Conservation (phyloP, 2,113 vertebrate species). For the Megaceryle maxima region DNA sequence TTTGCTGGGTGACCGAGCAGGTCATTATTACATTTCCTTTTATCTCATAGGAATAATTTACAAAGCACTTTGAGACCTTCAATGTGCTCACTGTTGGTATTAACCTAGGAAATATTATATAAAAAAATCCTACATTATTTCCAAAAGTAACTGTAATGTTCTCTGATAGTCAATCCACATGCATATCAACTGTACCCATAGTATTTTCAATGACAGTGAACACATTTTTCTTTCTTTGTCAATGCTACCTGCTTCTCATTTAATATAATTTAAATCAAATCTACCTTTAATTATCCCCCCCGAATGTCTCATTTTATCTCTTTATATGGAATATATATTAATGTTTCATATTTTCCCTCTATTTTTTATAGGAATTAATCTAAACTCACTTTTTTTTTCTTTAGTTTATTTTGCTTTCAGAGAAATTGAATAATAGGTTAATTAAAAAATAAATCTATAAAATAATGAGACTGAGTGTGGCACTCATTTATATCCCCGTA, state of each 20-base stretch:
- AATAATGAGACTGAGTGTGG: not conserved
- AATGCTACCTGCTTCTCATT: not conserved
- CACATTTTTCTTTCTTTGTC: not conserved
- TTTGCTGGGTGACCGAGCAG: not conserved
- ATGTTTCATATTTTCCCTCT: not conserved
- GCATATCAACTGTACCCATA: not conserved
- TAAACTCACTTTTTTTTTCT: not conserved
- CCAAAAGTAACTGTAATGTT: not conserved
- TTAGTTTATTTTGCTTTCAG: not conserved
- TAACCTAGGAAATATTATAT: not conserved
- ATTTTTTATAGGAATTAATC: not conserved
- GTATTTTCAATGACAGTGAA: not conserved
- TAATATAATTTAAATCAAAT: constrained; percentile 20
- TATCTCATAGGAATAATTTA: not conserved
- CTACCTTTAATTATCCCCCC: not conserved
- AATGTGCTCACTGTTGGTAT: not conserved
- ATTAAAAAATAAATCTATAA: not conserved
- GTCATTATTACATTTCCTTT: not conserved
- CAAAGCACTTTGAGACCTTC: not conserved
- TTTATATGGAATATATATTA: not conserved
- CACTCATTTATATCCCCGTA: not conserved
- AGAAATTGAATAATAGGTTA: not conserved
- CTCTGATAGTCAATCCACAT: not conserved
- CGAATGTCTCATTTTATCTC: not conserved
- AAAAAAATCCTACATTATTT: not conserved